A percentile compares a stretch with the other conserved stretches of the same genome.
Conservation (phyloP, 2,113 vertebrate genomes). For the Chaetorhynchus papuensis region DNA sequence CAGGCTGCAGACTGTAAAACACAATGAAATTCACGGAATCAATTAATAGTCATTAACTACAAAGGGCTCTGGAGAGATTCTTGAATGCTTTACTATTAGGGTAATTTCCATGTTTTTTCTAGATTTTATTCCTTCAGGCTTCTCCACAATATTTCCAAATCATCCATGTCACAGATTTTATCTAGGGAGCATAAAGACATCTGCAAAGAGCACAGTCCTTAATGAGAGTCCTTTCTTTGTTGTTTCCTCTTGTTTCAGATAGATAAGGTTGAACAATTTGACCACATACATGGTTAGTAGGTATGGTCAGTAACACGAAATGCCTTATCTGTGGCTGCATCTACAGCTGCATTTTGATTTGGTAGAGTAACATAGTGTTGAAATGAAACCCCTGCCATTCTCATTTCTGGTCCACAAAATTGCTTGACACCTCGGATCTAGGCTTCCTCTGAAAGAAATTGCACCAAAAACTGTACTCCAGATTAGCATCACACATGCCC, state of each 20-base stretch:
- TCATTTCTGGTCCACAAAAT: background rate
- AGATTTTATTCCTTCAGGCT: background rate
- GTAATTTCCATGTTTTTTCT: background rate
- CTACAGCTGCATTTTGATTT: background rate
- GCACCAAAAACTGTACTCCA: background rate
- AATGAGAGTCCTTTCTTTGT: background rate
- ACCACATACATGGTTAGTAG: background rate
- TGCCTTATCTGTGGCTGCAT: background rate
- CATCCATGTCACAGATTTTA: background rate
- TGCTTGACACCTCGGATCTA: background rate
- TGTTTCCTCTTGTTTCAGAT: background rate
- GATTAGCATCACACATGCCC: background rate
- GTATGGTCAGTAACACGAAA: background rate
- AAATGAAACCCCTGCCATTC: background rate
- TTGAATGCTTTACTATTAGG: background rate
- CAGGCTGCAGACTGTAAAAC: background rate
- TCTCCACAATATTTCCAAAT: background rate
- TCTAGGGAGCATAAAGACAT: background rate
- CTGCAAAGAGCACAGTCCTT: background rate
- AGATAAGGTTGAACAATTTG: background rate
- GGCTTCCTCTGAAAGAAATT: background rate
- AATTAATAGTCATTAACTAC: background rate
- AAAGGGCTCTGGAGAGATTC: background rate
- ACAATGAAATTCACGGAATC: background rate
- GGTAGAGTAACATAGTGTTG: background rate